Percentiles rank a stretch among this genome's conserved stretches.
phyloP scores from a whole-genome alignment of 2,113 vertebrate genomes.

The Elgaria multicarinata region DNA sequence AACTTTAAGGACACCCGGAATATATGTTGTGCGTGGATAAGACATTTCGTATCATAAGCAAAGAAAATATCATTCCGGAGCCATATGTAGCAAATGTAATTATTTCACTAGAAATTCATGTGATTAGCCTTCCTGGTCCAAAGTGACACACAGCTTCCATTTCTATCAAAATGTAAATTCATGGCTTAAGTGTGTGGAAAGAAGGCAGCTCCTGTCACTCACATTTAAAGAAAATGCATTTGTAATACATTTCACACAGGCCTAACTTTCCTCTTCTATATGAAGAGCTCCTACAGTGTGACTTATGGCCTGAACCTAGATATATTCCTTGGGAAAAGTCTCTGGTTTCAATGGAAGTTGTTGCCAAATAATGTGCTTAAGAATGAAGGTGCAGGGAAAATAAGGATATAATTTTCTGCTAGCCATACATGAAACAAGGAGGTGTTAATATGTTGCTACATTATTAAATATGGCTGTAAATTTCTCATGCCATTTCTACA shows the following conservation, averaged over 20 bases:
- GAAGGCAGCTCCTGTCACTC: slow-evolving; percentile 18
- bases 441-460: slow-evolving; percentile 2
- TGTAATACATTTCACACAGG: slow-evolving; percentile 8
- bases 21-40: background rate
- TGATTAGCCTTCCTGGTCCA: slow-evolving; percentile 4
- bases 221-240: background rate
- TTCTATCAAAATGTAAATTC: slow-evolving; percentile 22
- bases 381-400: background rate
- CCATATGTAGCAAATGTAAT: slow-evolving; percentile 9
- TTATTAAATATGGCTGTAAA: slow-evolving; percentile 47
- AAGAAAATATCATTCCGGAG: slow-evolving; percentile 31
- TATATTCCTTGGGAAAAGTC: background rate
- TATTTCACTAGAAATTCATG: slow-evolving; percentile 16
- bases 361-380: background rate
- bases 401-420: background rate
- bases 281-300: background rate
- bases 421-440: slow-evolving; percentile 43
- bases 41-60: slow-evolving; percentile 17
- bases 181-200: background rate
- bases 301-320: slow-evolving; percentile 26
- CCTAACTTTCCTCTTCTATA: slow-evolving; percentile 22
- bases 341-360: background rate
- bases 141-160: slow-evolving; percentile 14
- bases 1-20: slow-evolving; percentile 8
- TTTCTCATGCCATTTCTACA: slow-evolving; percentile 39